phyloP scores from a whole-genome alignment of 2,113 vertebrate species.

The Ondatra zibethicus region DNA sequence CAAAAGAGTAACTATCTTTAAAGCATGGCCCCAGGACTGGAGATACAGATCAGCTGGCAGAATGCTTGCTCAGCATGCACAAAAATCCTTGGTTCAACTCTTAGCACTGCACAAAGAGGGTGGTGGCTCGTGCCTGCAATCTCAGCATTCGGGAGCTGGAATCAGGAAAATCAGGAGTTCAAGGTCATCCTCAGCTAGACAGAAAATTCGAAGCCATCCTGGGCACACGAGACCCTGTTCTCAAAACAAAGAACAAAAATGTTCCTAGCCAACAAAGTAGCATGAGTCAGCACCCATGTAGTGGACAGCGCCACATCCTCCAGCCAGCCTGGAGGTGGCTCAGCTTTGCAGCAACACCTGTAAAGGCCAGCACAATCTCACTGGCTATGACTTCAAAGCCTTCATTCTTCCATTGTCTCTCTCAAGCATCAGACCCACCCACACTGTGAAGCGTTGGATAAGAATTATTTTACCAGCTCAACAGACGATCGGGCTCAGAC shows the following conservation, averaged over 20 bases:
- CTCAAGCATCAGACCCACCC: background rate
- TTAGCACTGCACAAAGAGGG: background rate
- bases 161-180: background rate
- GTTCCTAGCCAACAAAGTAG: conserved; percentile 1
- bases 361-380: background rate
- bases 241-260: conserved; percentile 7
- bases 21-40: background rate
- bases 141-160: background rate
- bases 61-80: background rate
- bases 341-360: background rate
- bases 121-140: background rate
- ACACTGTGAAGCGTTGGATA: background rate
- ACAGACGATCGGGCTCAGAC: background rate
- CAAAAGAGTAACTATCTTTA: conserved; percentile 20
- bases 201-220: background rate
- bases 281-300: conserved; percentile 61
- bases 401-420: conserved; percentile 16
- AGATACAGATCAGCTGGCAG: background rate
- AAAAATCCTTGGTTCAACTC: background rate
- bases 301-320: conserved; percentile 75
- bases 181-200: background rate
- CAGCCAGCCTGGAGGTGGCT: background rate
- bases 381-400: background rate
- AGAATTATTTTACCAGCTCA: background rate
- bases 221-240: background rate